Percentiles rank a stretch among this genome's conserved stretches.
These are phyloP conservation scores for Trimorus sp. DNA, from an alignment of 2,888 invertebrate genomes.

Conservation along the genomic window DNA sequence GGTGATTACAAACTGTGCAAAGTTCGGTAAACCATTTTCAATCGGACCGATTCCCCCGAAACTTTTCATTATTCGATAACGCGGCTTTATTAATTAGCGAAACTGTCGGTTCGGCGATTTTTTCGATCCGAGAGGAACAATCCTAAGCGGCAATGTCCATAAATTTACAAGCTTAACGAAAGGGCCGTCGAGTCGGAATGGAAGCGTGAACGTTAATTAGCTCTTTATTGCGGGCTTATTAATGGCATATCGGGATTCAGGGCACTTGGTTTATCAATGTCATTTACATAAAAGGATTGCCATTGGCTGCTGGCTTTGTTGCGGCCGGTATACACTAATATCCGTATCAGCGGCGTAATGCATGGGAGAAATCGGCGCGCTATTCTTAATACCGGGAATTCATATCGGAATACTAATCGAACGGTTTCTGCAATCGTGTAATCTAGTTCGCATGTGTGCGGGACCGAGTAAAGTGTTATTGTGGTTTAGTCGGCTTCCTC, in stretches of 20 bases:
- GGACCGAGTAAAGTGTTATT: slow-evolving; percentile 43
- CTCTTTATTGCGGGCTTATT: slow-evolving; percentile 34
- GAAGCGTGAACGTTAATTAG: slow-evolving; percentile 41
- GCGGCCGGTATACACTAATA: slow-evolving; percentile 28
- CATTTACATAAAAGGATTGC: slow-evolving; percentile 54
- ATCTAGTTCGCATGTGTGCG: slow-evolving; percentile 47
- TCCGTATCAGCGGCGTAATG: slow-evolving; percentile 26
- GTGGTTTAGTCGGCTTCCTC: slow-evolving; percentile 41
- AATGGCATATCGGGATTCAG: slow-evolving; percentile 25
- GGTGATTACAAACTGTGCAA: no score
- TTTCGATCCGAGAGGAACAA: no score
- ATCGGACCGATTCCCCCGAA: no score
- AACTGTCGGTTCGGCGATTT: no score
- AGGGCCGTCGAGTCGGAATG: slow-evolving; percentile 26
- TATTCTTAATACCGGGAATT: slow-evolving; percentile 52
- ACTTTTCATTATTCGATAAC: no score
- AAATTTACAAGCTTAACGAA: slow-evolving; percentile 31
- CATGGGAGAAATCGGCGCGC: slow-evolving; percentile 27
- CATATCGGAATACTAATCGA: slow-evolving; percentile 57
- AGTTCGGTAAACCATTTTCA: no score
- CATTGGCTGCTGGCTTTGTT: slow-evolving; percentile 38
- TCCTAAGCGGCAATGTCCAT: no score
- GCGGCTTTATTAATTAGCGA: no score
- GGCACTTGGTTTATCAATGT: slow-evolving; percentile 32
- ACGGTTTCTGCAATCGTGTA: slow-evolving; percentile 55